Evolutionary conservation across 2,113 vertebrate species (phyloP), one percentile per base, ranked within the genome.

Genomic region (Heterotilapia buettikoferi): DNA sequence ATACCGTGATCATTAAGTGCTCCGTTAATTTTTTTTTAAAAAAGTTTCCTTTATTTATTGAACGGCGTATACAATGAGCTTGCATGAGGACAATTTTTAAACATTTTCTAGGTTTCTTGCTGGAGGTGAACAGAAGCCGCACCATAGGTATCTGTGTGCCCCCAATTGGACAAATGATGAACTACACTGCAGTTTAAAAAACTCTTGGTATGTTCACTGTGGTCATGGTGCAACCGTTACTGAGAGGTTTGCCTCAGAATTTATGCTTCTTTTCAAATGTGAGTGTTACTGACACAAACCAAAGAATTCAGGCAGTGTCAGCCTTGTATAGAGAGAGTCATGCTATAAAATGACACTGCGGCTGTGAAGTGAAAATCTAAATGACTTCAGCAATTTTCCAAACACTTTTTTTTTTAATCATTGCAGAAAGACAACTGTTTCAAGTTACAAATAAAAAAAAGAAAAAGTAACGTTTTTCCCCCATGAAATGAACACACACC

Each of bases 161-260:
- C 80, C 91, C 94, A 93, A 31, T 5, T 93, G 94, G 93, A 61
- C 38, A 86, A n/a, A 88, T 13, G 3, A 24, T 80, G 63, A 89
- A 93, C 83, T 90, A 80, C 87, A 92, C 5, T 10, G 18, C 52
- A 56, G 50, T 59, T 43, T 19, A 31, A 82, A 76, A 50, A 76
- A 5, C 21, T 24, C 68, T 66, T 3, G 40, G 6, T 47, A 29
- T 76, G 9, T 76, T 47, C 71, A 76, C 71, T 19, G 43, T 18
- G 24, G 71, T 26, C 24, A 50, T 12, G 16, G 71, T 19, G 71
- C 24, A 78, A 31, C 71, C 31, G 4, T n/a, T 11, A 50, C 26
- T 76, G 43, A 76, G 43, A 78, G 6, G 45, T 52, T 50, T 78
- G 14, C 71, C 14, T 76, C 43, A 47, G 9, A 56, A 50, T 52